phyloP scores from a whole-genome alignment of 2,888 invertebrate genomes.

The Drosophila maculinotata region DNA sequence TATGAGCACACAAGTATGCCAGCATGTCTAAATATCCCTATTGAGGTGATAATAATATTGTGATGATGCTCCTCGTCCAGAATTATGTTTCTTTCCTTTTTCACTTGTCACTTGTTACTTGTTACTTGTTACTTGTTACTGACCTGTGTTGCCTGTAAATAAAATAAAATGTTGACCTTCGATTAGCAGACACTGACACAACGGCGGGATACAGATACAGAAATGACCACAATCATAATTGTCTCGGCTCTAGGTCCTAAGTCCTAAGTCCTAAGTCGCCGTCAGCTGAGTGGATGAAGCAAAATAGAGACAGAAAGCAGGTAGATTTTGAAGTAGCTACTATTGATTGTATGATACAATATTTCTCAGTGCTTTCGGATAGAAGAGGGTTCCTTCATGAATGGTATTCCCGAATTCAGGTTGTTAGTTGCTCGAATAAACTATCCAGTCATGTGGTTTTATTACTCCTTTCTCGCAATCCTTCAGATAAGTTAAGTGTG shows the following conservation, averaged over 20 bases:
- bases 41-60: background rate
- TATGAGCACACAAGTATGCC: background rate
- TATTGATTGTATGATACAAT: too few species aligned
- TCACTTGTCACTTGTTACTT: background rate
- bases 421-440: background rate
- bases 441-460: background rate
- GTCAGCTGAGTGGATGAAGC: background rate
- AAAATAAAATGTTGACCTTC: background rate
- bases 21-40: background rate
- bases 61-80: background rate
- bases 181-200: background rate
- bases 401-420: background rate
- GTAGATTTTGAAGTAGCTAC: background rate
- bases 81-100: conserved; percentile 2
- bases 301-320: background rate
- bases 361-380: too few species aligned
- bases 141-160: conserved; percentile 1
- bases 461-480: too few species aligned
- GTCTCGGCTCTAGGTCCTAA: too few species aligned
- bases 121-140: conserved; percentile 1
- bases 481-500: too few species aligned
- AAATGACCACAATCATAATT: background rate
- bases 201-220: background rate
- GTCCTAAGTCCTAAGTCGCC: too few species aligned
- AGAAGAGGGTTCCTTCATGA: too few species aligned